These are phyloP conservation scores for Morphnarchus princeps DNA, from an alignment of 2,113 vertebrate species.

Conservation along the genomic window DNA sequence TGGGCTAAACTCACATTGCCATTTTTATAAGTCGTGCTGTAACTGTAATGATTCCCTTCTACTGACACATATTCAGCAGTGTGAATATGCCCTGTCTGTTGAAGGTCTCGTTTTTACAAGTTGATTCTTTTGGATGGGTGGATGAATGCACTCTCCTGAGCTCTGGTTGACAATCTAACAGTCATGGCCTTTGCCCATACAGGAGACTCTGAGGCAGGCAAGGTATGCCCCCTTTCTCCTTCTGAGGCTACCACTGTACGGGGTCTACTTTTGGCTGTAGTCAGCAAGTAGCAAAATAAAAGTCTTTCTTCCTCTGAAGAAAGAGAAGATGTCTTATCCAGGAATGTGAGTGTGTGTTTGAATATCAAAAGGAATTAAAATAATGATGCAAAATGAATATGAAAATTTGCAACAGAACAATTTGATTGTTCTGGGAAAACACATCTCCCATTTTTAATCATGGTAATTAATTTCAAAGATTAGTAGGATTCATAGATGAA, in stretches of 20 bases:
- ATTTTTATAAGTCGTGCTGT: neutral
- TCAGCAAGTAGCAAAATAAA: neutral
- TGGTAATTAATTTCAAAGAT: slow-evolving; percentile 62
- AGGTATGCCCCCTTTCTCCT: neutral
- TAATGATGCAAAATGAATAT: neutral
- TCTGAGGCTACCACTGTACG: neutral
- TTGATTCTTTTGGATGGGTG: accelerated
- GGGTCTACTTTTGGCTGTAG: neutral
- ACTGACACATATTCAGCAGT: neutral
- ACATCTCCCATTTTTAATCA: slow-evolving; percentile 49
- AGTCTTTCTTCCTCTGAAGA: neutral
- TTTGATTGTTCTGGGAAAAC: slow-evolving; percentile 61
- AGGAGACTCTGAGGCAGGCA: neutral
- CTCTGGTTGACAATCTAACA: neutral
- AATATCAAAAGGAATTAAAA: slow-evolving; percentile 26
- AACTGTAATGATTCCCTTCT: neutral
- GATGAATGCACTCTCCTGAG: neutral
- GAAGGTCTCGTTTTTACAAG: neutral
- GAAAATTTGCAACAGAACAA: neutral
- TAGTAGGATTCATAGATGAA: slow-evolving; percentile 44
- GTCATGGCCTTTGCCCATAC: neutral
- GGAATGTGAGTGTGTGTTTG: neutral
- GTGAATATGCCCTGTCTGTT: neutral
- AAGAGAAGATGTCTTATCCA: neutral
- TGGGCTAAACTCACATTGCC: neutral